These are phyloP conservation scores for Cnemophilus loriae DNA, from an alignment of 2,113 vertebrate species.

Conservation along the genomic window DNA sequence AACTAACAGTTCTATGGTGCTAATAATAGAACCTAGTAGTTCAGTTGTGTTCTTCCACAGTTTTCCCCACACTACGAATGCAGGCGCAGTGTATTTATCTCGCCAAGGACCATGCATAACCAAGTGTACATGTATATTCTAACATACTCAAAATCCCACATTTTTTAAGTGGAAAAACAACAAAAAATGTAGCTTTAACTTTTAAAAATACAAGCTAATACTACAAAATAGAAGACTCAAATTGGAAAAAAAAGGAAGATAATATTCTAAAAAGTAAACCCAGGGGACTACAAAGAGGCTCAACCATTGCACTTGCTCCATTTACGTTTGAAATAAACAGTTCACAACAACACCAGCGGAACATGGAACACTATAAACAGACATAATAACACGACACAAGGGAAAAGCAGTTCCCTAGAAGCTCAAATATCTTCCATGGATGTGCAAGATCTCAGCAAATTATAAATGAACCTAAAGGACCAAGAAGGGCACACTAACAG, in stretches of 20 bases:
- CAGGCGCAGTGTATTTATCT: not conserved
- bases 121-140: not conserved
- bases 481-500: not conserved
- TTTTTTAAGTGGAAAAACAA: not conserved
- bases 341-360: not conserved
- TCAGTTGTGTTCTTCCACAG: not conserved
- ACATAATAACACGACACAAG: not conserved
- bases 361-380: not conserved
- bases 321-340: not conserved
- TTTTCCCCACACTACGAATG: not conserved
- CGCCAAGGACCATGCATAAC: not conserved
- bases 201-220: not conserved
- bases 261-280: not conserved
- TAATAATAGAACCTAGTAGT: not conserved
- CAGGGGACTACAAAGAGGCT: not conserved
- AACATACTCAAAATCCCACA: not conserved
- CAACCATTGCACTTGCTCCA: not conserved
- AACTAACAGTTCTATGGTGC: not conserved
- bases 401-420: not conserved
- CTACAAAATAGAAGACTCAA: not conserved
- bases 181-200: not conserved
- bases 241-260: not conserved
- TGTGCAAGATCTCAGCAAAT: not conserved
- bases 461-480: not conserved
- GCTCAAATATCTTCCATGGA: not conserved